Evolutionary conservation across 2,888 invertebrate species (phyloP).

Genomic region (Andrena camellia): DNA sequence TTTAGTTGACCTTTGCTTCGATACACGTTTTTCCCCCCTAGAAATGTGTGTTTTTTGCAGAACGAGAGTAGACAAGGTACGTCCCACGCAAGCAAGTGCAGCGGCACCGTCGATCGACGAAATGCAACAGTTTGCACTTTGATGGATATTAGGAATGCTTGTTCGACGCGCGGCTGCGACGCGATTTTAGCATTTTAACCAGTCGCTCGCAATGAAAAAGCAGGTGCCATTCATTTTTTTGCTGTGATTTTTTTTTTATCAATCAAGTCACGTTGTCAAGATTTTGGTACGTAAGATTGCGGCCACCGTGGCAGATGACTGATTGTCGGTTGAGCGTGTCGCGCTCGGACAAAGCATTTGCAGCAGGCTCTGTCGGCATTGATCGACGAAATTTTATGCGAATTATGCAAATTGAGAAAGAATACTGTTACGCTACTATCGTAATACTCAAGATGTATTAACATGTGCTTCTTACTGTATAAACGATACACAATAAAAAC

Average conservation of each 20-base stretch:
- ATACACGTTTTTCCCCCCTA: constrained; percentile 8
- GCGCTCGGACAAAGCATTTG: constrained; percentile 22
- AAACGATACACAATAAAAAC: constrained; percentile 47
- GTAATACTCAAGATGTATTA: not conserved
- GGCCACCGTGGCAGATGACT: constrained; percentile 25
- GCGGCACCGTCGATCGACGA: not conserved
- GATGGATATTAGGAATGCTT: not conserved
- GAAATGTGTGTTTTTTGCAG: constrained; percentile 9
- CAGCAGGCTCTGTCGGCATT: not conserved
- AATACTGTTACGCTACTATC: not conserved
- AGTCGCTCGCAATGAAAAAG: constrained; percentile 47
- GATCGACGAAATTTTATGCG: not conserved
- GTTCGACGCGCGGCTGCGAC: constrained; percentile 26
- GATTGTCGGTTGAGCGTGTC: constrained; percentile 24
- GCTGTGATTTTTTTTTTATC: constrained; percentile 59
- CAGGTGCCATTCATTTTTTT: constrained; percentile 57
- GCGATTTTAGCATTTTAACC: constrained; percentile 10
- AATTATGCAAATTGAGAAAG: not conserved
- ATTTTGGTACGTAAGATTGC: constrained; percentile 60
- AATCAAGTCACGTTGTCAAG: constrained; percentile 62
- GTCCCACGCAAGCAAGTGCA: not conserved
- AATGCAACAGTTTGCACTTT: not conserved
- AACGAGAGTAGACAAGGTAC: not conserved
- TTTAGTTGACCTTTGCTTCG: not conserved
- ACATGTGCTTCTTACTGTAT: constrained; percentile 16